A percentile compares a stretch with the other conserved stretches of the same genome.
phyloP scores from a whole-genome alignment of 2,113 vertebrate species.

The Arizona elegans region DNA sequence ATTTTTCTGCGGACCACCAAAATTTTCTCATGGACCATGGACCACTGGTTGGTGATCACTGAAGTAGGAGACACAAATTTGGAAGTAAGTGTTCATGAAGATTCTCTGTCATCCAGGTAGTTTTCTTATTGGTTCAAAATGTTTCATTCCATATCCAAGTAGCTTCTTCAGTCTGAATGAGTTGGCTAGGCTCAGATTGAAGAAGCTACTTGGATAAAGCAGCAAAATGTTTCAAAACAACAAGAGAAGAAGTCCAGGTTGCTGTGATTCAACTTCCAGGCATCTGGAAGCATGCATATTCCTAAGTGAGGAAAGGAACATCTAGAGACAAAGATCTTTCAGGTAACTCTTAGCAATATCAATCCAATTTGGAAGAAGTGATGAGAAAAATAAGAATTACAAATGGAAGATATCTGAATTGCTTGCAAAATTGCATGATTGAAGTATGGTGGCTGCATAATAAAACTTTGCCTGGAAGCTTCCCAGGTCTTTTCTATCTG shows the following conservation, averaged over 20 bases:
- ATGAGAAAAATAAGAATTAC: background rate
- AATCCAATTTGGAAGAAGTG: background rate
- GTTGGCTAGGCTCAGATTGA: background rate
- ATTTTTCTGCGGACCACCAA: too few species aligned
- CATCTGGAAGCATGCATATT: background rate
- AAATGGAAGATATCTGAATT: background rate
- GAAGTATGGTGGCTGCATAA: background rate
- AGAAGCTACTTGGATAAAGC: background rate
- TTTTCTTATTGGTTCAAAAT: background rate
- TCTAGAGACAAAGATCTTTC: background rate
- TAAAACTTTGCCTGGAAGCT: background rate
- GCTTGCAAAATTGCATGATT: background rate
- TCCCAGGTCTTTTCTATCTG: background rate
- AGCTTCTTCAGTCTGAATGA: background rate
- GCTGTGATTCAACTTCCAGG: background rate
- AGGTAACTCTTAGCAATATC: background rate
- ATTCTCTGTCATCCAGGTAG: background rate
- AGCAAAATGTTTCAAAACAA: background rate
- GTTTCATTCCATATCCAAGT: background rate
- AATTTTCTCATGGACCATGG: too few species aligned
- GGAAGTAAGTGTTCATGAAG: background rate
- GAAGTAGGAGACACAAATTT: background rate
- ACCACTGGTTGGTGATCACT: too few species aligned
- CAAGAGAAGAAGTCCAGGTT: background rate
- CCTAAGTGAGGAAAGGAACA: background rate